These are phyloP conservation scores for Coilia nasus DNA, from an alignment of 2,797 vertebrate genomes.

Conservation along the genomic window DNA sequence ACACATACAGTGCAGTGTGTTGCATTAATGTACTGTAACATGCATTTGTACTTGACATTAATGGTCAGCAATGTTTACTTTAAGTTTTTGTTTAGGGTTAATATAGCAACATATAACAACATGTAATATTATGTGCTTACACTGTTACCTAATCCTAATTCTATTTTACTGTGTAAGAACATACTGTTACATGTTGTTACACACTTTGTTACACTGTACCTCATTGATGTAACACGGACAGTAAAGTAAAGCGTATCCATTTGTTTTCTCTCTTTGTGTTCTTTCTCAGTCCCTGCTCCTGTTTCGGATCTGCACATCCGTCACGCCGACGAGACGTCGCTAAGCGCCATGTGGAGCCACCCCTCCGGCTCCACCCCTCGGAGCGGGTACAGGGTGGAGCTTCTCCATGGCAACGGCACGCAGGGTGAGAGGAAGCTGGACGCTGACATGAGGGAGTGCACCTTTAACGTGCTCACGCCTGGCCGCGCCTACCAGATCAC, in stretches of 20 bases:
- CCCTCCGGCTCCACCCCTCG: slow-evolving; percentile 74
- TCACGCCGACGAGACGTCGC: slow-evolving; percentile 87
- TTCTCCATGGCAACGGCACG: slow-evolving; percentile 74
- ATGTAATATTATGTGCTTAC: no score
- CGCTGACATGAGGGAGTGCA: slow-evolving; percentile 89
- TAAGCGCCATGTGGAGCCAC: slow-evolving; percentile 86
- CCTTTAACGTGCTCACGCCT: slow-evolving; percentile 85
- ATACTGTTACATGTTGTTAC: no score
- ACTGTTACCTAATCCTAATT: no score
- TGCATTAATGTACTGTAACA: not conserved
- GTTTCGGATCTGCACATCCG: slow-evolving; percentile 85
- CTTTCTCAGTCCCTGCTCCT: slow-evolving; percentile 25
- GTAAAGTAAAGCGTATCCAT: no score
- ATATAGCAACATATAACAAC: no score
- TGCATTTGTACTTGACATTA: not conserved
- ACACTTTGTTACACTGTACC: no score
- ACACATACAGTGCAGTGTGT: no score
- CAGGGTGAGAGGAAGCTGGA: slow-evolving; percentile 76
- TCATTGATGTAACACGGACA: no score
- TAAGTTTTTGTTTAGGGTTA: not conserved
- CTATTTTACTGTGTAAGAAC: no score
- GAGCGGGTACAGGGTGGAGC: slow-evolving; percentile 83
- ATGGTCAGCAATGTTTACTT: not conserved
- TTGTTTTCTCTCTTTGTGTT: no score
- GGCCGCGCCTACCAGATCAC: slow-evolving; percentile 83